Conservation (phyloP, 2,113 vertebrate genomes). For the Beaufortia kweichowensis region DNA sequence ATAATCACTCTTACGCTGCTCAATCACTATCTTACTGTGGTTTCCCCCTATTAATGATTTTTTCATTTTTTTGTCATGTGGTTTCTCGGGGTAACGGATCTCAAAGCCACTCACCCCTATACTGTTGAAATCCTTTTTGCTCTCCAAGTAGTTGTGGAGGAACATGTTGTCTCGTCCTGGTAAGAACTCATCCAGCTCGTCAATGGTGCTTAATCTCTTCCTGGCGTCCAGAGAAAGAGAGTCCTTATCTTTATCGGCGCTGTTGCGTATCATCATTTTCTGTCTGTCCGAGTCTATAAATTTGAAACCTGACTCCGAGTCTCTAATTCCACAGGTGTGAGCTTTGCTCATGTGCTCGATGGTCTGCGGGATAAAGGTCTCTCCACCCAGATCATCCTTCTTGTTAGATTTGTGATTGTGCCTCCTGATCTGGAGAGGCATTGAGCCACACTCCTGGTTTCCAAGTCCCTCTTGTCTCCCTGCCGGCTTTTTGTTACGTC, state of each 20-base stretch:
- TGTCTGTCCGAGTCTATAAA: conserved; percentile 90
- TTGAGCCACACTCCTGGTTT: conserved; percentile 86
- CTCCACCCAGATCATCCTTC: conserved; percentile 85
- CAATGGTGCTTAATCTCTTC: conserved; percentile 97
- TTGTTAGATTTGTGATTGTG: conserved; percentile 87
- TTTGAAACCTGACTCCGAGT: conserved; percentile 87
- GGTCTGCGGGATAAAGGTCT: conserved; percentile 95
- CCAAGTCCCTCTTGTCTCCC: conserved; percentile 90
- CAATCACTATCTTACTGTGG: conserved; percentile 97
- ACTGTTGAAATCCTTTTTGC: conserved; percentile 95
- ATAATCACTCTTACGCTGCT: conserved; percentile 97
- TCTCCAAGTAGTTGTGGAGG: conserved; percentile 94
- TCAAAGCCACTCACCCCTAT: conserved; percentile 97
- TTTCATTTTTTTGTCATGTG: conserved; percentile 94
- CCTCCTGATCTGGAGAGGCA: conserved; percentile 89
- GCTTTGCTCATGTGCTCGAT: conserved; percentile 97
- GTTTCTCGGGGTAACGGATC: conserved; percentile 96
- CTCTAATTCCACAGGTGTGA: conserved; percentile 90
- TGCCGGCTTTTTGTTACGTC: conserved; percentile 90
- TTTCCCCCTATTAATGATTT: conserved; percentile 96
- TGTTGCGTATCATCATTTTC: conserved; percentile 87
- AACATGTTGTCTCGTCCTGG: conserved; percentile 93
- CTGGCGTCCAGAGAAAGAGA: conserved; percentile 83
- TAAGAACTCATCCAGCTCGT: conserved; percentile 95
- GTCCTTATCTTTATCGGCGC: conserved; percentile 90